Conservation (phyloP, 2,797 vertebrate genomes). For the Clarias pachynema region DNA sequence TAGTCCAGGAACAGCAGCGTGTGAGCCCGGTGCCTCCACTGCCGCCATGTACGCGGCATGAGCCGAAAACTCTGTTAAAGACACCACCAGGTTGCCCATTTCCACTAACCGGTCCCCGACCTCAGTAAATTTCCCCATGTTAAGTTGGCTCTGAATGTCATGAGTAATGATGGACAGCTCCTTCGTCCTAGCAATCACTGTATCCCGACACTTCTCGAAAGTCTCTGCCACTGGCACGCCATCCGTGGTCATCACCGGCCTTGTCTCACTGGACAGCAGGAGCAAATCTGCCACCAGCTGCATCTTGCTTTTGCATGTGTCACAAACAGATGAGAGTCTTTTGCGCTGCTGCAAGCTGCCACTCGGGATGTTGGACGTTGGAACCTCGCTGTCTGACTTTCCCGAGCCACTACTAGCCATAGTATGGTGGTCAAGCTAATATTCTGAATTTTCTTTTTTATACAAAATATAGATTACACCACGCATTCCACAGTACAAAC, state of each 20-base stretch:
- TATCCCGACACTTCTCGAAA: conserved; percentile 97
- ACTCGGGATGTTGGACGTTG: conserved; percentile 72
- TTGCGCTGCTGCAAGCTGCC: conserved; percentile 86
- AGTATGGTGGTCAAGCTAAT: conserved; percentile 69
- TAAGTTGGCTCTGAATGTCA: conserved; percentile 97
- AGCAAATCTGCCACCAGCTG: conserved; percentile 98
- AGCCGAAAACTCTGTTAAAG: conserved; percentile 92
- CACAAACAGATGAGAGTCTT: conserved; percentile 87
- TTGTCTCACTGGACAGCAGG: conserved; percentile 92
- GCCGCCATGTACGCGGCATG: conserved; percentile 94
- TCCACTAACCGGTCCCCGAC: conserved; percentile 90
- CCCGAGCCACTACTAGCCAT: conserved; percentile 97
- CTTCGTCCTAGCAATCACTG: conserved; percentile 95
- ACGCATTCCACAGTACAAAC: conserved; percentile 61
- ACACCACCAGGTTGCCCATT: conserved; percentile 93
- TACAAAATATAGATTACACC: conserved; percentile 57
- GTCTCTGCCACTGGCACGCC: conserved; percentile 86
- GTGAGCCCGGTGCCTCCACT: conserved; percentile 86
- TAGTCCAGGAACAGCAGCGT: conserved; percentile 85
- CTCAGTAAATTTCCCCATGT: conserved; percentile 94
- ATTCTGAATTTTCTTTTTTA: conserved; percentile 56
- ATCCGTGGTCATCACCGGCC: conserved; percentile 90
- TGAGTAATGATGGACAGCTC: conserved; percentile 97
- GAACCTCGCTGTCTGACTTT: conserved; percentile 86
- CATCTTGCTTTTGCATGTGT: conserved; percentile 95